These are phyloP conservation scores for Gambusia affinis DNA, from an alignment of 2,113 vertebrate species.

Conservation along the genomic window DNA sequence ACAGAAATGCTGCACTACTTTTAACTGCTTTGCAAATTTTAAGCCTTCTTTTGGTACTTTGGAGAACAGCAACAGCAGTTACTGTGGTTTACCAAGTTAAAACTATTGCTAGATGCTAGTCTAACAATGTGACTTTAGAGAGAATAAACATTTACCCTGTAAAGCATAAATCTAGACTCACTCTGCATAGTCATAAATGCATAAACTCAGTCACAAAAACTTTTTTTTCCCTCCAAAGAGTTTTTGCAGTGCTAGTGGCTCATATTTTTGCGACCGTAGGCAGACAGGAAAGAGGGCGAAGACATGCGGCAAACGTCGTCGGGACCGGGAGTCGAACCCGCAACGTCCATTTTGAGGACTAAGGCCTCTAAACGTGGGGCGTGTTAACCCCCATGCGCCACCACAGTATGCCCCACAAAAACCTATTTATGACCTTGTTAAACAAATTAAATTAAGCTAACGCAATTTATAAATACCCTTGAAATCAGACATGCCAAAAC, in stretches of 20 bases:
- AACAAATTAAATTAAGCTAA: not conserved
- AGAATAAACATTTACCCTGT: constrained; percentile 9
- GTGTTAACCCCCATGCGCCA: too few relatives aligned
- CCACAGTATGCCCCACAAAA: not conserved
- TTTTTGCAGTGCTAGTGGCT: too few relatives aligned
- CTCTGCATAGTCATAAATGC: not conserved
- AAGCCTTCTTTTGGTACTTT: too few relatives aligned
- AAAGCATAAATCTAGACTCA: not conserved
- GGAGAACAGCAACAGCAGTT: not conserved
- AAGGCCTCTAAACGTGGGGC: too few relatives aligned
- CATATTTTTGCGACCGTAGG: too few relatives aligned
- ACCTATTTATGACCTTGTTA: not conserved
- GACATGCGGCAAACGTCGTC: too few relatives aligned
- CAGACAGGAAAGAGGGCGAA: too few relatives aligned
- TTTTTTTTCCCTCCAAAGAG: not conserved
- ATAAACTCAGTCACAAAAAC: not conserved
- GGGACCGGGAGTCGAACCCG: too few relatives aligned
- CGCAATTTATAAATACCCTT: not conserved
- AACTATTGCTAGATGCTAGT: not conserved
- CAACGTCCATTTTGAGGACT: too few relatives aligned
- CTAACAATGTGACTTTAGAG: not conserved
- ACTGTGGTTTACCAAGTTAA: not conserved
- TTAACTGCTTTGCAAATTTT: too few relatives aligned
- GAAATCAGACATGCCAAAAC: not conserved
- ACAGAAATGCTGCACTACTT: too few relatives aligned